Evolutionary conservation across 2,888 invertebrate genomes (phyloP), one percentile per base, ranked within the genome.

Genomic region (Panorpa germanica): DNA sequence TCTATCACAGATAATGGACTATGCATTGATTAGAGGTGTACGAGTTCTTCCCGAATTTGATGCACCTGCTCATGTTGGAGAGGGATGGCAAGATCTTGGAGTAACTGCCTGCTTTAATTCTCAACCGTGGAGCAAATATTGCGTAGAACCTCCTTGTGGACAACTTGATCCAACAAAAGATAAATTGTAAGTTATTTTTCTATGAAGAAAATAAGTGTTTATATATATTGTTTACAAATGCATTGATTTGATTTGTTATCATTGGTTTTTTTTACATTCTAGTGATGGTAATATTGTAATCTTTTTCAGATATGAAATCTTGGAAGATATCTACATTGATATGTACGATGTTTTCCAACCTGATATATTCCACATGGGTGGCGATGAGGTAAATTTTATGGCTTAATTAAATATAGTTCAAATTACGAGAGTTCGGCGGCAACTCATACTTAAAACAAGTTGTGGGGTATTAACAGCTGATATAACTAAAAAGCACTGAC

Each of bases 41-140:
- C 65, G 85, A 22, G 75, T 93, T 7, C 48, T 93, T 43, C 90
- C 91, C 0, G 93, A 93, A 57, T 80, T 88, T 45, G 88, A 90
- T 50, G 82, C 83, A 31, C 90, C 90, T 1, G 83, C 85, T 35
- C 86, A 86, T 48, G 81, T 82, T 9, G 82, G 83, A 25, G 80
- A 81, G 48, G 82, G 82, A 14, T 82, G 81, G 81, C 80, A 82
- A 51, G 63, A 66, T 37, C 67, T 66, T 25, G 62, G 57, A 31
- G 62, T 70, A 42, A 68, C 71, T 3, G 66, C 67, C 12, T 74
- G 73, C 49, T 70, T 72, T 41, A 70, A 71, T 54, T 68, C 68
- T n/a, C 70, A 78, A 38, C 78, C 80, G 0, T 81, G 81, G 81
- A 44, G 48, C 2, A 39, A 48, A 2, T 75, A 59, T 45, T 75